Evolutionary conservation across 2,888 invertebrate genomes (phyloP).

Genomic region (Hecatera dysodea): DNA sequence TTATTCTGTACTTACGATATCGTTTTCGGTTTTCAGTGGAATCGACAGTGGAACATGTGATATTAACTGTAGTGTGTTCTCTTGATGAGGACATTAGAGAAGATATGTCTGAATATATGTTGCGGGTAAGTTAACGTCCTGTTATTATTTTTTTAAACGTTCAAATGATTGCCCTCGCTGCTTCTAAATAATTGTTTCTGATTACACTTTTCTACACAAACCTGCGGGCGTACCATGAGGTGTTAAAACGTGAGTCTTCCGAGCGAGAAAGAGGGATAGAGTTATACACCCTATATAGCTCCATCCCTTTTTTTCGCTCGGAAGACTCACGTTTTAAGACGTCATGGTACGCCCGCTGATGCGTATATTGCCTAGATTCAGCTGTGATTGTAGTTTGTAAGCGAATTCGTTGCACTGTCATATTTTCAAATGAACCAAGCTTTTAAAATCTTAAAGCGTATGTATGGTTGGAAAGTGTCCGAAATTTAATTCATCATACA

Average conservation of each 20-base stretch:
- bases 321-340: no score
- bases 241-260: no score
- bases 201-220: background rate
- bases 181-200: background rate
- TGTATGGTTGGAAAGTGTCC: no score
- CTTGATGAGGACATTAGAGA: conserved; percentile 94
- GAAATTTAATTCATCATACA: background rate
- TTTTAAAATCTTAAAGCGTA: no score
- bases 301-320: no score
- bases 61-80: conserved; percentile 95
- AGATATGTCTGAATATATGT: conserved; percentile 92
- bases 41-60: conserved; percentile 96
- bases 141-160: background rate
- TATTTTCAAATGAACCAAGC: no score
- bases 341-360: no score
- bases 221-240: no score
- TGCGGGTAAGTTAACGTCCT: conserved; percentile 83
- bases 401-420: no score
- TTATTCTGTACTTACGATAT: background rate
- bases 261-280: no score
- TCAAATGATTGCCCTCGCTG: background rate
- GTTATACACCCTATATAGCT: no score
- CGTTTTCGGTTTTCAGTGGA: conserved; percentile 92
- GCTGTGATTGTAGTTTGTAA: no score
- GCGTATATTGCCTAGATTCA: background rate